Conservation (phyloP, 2,797 vertebrate species). For the Brachyrhaphis roseni region DNA sequence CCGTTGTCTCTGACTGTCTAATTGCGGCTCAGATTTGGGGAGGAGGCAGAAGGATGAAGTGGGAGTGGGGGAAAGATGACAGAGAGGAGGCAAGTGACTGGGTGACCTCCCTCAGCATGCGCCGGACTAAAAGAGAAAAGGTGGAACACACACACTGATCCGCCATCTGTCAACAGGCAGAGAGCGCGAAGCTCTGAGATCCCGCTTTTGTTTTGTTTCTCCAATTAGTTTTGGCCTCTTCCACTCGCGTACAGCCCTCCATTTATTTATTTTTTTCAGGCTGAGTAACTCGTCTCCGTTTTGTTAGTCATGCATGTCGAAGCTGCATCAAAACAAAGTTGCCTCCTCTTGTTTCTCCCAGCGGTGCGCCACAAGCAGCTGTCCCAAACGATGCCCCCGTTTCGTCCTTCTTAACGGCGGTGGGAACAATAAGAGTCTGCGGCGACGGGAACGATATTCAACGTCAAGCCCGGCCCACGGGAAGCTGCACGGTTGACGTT, state of each 20-base stretch:
- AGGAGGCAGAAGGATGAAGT: slow-evolving; percentile 41
- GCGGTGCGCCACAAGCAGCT: slow-evolving; percentile 51
- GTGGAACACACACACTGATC: slow-evolving; percentile 76
- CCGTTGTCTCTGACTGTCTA: slow-evolving; percentile 11
- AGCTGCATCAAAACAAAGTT: slow-evolving; percentile 51
- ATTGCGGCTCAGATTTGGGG: slow-evolving; percentile 47
- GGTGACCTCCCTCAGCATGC: slow-evolving; percentile 63
- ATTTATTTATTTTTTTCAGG: slow-evolving; percentile 3
- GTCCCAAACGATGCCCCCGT: slow-evolving; percentile 35
- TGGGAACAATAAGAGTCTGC: slow-evolving; percentile 58
- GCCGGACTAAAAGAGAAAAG: slow-evolving; percentile 69
- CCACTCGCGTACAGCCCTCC: slow-evolving; percentile 11
- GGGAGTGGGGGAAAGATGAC: slow-evolving; percentile 38
- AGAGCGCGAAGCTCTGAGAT: slow-evolving; percentile 26
- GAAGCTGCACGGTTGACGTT: slow-evolving; percentile 49
- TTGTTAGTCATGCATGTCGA: slow-evolving; percentile 31
- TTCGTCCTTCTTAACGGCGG: slow-evolving; percentile 47
- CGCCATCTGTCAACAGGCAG: slow-evolving; percentile 72
- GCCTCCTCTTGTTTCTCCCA: slow-evolving; percentile 27
- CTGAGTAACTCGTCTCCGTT: slow-evolving; percentile 21
- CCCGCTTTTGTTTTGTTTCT: slow-evolving; percentile 36
- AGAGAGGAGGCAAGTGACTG: slow-evolving; percentile 55
- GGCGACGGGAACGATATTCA: slow-evolving; percentile 34
- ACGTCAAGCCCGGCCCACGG: slow-evolving; percentile 37
- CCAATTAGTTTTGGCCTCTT: slow-evolving; percentile 49